Evolutionary conservation across 2,888 invertebrate species (phyloP).

Genomic region (Ormyrus nitidulus): DNA sequence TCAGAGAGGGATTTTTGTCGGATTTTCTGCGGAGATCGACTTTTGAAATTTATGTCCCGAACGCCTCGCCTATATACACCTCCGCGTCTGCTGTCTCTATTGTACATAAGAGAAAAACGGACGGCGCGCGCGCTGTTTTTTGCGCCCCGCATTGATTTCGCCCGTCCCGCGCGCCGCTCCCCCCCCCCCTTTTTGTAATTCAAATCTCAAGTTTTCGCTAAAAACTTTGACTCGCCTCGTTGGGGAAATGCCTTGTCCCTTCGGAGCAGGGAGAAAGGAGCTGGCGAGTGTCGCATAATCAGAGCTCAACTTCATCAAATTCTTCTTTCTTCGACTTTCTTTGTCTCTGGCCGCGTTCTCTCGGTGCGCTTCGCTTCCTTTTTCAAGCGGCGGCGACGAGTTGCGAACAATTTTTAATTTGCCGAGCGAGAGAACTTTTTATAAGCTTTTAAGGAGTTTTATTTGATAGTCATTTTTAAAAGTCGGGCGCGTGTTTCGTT

Average conservation of each 20-base stretch:
- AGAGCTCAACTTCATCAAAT: conserved; percentile 47
- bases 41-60: conserved; percentile 30
- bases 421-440: conserved; percentile 17
- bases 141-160: background rate
- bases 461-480: conserved; percentile 41
- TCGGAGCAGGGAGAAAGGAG: conserved; percentile 2
- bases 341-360: background rate
- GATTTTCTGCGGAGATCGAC: conserved; percentile 35
- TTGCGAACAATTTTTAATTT: conserved; percentile 47
- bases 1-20: conserved; percentile 17
- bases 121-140: background rate
- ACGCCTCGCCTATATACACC: too few species aligned
- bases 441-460: conserved; percentile 41
- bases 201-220: conserved; percentile 36
- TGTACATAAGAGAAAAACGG: conserved; percentile 1
- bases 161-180: background rate
- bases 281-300: conserved; percentile 33
- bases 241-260: conserved; percentile 23
- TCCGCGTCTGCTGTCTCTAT: background rate
- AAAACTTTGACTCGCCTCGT: conserved; percentile 23
- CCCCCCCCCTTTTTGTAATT: conserved; percentile 36
- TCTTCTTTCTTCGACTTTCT: conserved; percentile 27
- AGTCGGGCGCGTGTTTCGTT: conserved; percentile 22
- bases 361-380: background rate
- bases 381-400: background rate